Evolutionary conservation across 2,888 invertebrate genomes (phyloP), one percentile per base, ranked within the genome.

Genomic region (Ormyrus rosae): DNA sequence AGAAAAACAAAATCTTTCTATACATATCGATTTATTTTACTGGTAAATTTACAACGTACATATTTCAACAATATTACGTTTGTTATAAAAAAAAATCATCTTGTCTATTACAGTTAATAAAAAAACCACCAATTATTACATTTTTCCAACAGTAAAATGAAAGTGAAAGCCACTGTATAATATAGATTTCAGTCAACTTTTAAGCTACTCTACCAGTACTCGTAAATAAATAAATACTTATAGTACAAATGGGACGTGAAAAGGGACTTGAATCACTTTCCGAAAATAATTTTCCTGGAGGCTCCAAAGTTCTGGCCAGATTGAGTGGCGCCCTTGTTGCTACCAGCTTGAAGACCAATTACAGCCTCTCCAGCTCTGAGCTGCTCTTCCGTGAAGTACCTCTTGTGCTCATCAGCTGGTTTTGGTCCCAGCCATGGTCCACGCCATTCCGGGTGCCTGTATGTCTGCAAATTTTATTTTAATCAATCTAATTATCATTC

Each of bases 231-330:
- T 19, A 51, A 34, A 73, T 73, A 60, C 53, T 19, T 19, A 64
- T 65, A 63, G 13, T 50, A 48, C 19, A 34, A 11, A 58, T 11
- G 5, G 10, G 46, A n/a, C 13, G 9, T 10, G n/a, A 10, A 5
- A 6, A 46, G 11, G 6, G 10, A 53, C n/a, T n/a, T 60, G 13
- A 53, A 83, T 90, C 91, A 95, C 91, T 95, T 95, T 90, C 96
- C 95, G 81, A 96, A 93, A 85, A 96, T 94, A 86, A 96, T 96
- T 91, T 96, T 96, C 86, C 96, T 93, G 64, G 95, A 94, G 48
- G 96, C 95, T n/a, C 97, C 97, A 86, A 97, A 96, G 92, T 91
- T 97, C 90, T 96, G 96, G 7, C 97, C 97, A 2, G 96, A 94
- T 88, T 97, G 97, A 55, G 94, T 95, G 9, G 97, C 97, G 11